Percentiles rank a stretch among this genome's conserved stretches.
Conservation (phyloP, 2,888 invertebrate species). For the Copidosoma aretas region DNA sequence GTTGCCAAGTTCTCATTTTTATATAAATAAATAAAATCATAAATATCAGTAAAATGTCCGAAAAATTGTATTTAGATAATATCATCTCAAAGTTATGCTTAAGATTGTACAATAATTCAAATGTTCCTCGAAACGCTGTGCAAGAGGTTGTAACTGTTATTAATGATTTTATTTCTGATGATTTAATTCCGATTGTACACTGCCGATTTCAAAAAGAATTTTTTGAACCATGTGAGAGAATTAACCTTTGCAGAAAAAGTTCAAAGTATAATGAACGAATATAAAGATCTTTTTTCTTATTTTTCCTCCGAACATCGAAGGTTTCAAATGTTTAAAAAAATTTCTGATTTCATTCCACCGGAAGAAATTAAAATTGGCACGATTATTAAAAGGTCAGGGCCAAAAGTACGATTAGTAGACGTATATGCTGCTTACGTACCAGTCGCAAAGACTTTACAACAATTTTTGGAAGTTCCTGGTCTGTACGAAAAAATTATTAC, state of each 20-base stretch:
- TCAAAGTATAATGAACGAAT: constrained; percentile 18
- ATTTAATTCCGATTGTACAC: background rate
- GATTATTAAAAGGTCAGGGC: too few species aligned
- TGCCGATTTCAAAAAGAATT: background rate
- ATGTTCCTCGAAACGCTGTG: constrained; percentile 30
- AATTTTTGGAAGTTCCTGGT: constrained; percentile 8
- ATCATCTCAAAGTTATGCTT: too few species aligned
- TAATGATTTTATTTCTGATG: background rate
- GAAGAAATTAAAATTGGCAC: constrained; percentile 13
- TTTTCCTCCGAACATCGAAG: constrained; percentile 25
- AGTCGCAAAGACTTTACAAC: too few species aligned
- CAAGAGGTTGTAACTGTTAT: constrained; percentile 19
- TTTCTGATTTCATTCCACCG: constrained; percentile 22
- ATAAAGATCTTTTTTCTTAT: constrained; percentile 19
- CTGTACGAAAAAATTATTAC: constrained; percentile 23
- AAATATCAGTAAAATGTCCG: too few species aligned
- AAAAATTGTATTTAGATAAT: too few species aligned
- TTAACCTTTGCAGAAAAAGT: constrained; percentile 10
- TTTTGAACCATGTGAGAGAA: background rate
- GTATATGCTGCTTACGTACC: too few species aligned
- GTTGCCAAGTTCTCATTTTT: too few species aligned
- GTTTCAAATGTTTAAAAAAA: constrained; percentile 26
- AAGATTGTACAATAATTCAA: constrained; percentile 24
- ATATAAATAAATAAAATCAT: too few species aligned
- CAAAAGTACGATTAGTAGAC: too few species aligned